Evolutionary conservation across 2,797 vertebrate genomes (phyloP), one percentile per base, ranked within the genome.

Genomic region (Acridotheres tristis): DNA sequence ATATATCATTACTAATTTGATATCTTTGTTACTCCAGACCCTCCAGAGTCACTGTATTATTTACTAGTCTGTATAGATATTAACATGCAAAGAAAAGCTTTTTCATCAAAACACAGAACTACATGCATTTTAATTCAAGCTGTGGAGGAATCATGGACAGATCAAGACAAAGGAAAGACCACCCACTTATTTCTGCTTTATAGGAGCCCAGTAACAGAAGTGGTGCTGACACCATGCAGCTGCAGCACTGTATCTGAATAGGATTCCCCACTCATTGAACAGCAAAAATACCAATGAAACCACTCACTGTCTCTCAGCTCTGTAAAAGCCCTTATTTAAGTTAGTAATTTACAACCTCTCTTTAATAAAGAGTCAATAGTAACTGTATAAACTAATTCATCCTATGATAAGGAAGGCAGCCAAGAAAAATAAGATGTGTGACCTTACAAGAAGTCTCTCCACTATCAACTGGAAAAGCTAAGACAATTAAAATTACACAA

Each of bases 201-300:
- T 3, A 40, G 13, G 4, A 51, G 10, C 27, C 18, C 32, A 59
- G 16, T 13, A 85, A 53, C 7, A 40, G 51, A 18, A 53, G 17
- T 4, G 22, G 43, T 17, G 21, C 45, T 32, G 40, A 58, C 16
- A 67, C 5, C 0, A 0, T 4, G 13, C 10, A 84, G 27, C 36
- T 73, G 25, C 55, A 80, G 26, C 19, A n/a, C 13, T 3, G 0
- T 14, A n/a, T 32, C 55, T 51, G 14, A 94, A 54, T 19, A 82
- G 9, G 25, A 75, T 58, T 62, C n/a, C 22, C 53, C 67, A n/a
- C 1, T 2, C 10, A 53, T 1, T 61, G 15, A 62, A 48, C 32
- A 50, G 42, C 26, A 67, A 63, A 92, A 85, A 66, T 13, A 85
- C 15, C 38, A 34, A 13, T 10, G 29, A 74, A 87, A 63, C 14